phyloP scores from a whole-genome alignment of 2,113 vertebrate species.

The Zapornia atra region DNA sequence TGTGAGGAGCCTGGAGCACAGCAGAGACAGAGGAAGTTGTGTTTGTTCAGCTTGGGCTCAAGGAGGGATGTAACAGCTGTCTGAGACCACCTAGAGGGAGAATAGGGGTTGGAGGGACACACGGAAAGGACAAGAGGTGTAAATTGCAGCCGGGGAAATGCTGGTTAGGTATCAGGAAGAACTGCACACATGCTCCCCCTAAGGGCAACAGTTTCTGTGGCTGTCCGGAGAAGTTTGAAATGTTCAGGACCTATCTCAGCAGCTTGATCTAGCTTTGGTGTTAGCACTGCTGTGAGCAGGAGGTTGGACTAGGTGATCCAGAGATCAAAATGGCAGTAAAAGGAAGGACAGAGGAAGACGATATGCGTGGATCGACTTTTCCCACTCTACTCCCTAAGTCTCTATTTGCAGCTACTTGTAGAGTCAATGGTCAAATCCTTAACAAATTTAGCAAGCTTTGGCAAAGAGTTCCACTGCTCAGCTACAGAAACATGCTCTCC shows the following conservation, averaged over 20 bases:
- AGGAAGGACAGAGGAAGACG: background rate
- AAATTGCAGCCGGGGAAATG: background rate
- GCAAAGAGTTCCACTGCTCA: background rate
- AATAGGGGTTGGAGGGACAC: background rate
- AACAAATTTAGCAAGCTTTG: background rate
- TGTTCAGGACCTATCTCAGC: background rate
- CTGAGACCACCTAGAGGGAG: background rate
- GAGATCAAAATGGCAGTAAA: background rate
- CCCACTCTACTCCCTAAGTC: background rate
- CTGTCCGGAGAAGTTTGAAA: background rate
- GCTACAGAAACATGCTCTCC: background rate
- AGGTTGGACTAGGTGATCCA: background rate
- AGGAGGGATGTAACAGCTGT: background rate
- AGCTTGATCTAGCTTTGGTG: background rate
- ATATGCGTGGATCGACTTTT: background rate
- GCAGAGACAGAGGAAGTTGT: background rate
- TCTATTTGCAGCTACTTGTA: background rate
- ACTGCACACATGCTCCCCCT: fast-evolving
- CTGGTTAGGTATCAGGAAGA: background rate
- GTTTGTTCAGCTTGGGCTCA: background rate
- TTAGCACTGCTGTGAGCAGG: background rate
- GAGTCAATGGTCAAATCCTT: fast-evolving
- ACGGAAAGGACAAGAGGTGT: background rate
- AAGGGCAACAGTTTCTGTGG: no score
- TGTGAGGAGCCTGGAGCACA: background rate